Evolutionary conservation across 2,797 vertebrate species (phyloP), one percentile per base, ranked within the genome.

Genomic region (Acanthurus leucopareius): DNA sequence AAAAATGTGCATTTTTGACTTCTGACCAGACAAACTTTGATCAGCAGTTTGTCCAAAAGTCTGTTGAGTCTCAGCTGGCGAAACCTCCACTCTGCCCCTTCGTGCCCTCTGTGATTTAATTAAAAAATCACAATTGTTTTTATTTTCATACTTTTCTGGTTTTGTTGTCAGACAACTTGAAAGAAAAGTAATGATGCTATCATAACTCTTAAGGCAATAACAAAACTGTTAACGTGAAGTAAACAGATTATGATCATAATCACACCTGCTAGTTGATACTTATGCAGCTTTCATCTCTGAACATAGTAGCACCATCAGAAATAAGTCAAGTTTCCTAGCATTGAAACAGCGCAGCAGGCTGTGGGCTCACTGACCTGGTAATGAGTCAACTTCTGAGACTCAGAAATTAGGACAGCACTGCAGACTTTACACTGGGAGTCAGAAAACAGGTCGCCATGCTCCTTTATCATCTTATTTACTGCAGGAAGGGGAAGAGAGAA

Each of bases 351-450:
- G 54, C 65, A 69, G 71, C 61, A 83, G 45, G 49, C 61, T 11
- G 57, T 44, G 73, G 45, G 66, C 73, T 86, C 64, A 89, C 80
- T 85, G 93, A 98, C 98, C 97, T 98, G 97, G 88, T 98, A 98
- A 90, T 98, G 97, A 65, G 97, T 97, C 89, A 98, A 95, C 88
- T 97, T 97, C 94, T 99, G 98, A 61, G 98, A 98, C 85, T 98
- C 96, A 0, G 97, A 99, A 91, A 97, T 98, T 56, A 99, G 96
- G 90, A 97, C 95, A 60, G 98, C 98, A 42, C 95, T 98, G 94
- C 98, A 99, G 84, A 99, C 95, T 94, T 97, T 98, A 93, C 98
- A 99, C 86, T 97, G 97, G 16, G 96, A 95, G 85, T 96, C 96
- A 19, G 97, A 97, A 93, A 98, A 99, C 92, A 99, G 94, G 91